Conservation (phyloP, 2,888 invertebrate species). For the Miltochrista miniata region DNA sequence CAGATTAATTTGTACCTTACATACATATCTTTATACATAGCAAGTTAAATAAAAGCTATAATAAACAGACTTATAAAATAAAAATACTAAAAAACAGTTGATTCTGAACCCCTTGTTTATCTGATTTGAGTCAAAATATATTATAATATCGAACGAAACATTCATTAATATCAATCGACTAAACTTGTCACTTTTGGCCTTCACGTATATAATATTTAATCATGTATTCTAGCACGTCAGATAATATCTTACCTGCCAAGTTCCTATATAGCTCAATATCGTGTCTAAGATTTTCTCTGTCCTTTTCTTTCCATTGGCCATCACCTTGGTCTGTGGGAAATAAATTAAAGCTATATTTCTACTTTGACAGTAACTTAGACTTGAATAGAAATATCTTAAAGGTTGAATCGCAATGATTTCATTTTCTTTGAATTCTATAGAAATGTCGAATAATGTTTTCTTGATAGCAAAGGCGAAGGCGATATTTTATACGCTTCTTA, state of each 20-base stretch:
- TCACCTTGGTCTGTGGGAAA: constrained; percentile 65
- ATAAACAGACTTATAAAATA: too few species aligned
- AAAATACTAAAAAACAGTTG: too few species aligned
- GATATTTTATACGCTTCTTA: constrained; percentile 32
- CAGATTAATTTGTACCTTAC: too few species aligned
- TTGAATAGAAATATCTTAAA: constrained; percentile 40
- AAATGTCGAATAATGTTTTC: constrained; percentile 46
- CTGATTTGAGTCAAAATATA: too few species aligned
- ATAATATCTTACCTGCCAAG: constrained; percentile 57
- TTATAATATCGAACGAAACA: too few species aligned
- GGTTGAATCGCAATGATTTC: constrained; percentile 38
- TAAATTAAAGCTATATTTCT: constrained; percentile 49
- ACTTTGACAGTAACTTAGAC: constrained; percentile 34
- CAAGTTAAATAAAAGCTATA: too few species aligned
- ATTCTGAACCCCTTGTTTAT: too few species aligned
- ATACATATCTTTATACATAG: too few species aligned
- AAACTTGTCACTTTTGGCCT: too few species aligned
- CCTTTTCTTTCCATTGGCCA: constrained; percentile 69
- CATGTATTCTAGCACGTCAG: not conserved
- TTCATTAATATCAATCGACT: too few species aligned
- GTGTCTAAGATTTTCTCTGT: constrained; percentile 57
- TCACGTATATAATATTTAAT: not conserved
- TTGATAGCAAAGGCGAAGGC: constrained; percentile 33
- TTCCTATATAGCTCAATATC: constrained; percentile 63
- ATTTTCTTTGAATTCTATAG: constrained; percentile 43